Base-by-base conservation (phyloP, 2,113 vertebrate genomes). In the Labeo catla region DNA sequence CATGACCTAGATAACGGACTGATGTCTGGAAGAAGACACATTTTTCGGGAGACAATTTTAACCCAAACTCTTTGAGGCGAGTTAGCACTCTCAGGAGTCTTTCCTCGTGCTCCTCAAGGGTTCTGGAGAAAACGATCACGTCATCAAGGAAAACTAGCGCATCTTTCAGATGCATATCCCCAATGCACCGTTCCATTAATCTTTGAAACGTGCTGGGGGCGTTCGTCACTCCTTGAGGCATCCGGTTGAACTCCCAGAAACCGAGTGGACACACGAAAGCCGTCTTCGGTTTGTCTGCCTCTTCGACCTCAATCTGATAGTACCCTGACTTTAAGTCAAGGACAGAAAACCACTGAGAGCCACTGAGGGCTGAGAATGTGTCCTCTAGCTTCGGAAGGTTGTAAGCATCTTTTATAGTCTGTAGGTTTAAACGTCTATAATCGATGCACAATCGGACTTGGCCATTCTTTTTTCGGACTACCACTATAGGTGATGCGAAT, bases 311-410 rank as follows among this genome's bases (percentile, higher is more conserved):
- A 0, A 61, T 61, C 0, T 61, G 59, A 8, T 61, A 61, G 3
- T 9, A 59, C 6, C 81, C 82, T 43, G 65, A 65, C 8, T 88
- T 88, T 21, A 84, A 19, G 43, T 83, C 87, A 2, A 86, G 73
- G 4, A 86, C 84, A 0, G 73, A 86, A 6, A 86, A 88, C 87
- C 79, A 88, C 21, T 78, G 59, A 2, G 84, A 88, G 0, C 86
- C 50, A 16, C 1, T 52, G 9, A 80, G 43, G 1, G 15, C 82
- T 2, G 50, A 79, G 65, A 86, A 85, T 66, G 78, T 57, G 8
- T 82, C 87, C 4, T 88, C 87, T 5, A 88, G 39, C 7, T 82
- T 85, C 19, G 79, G 73, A 13, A 76, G 73, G 28, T 19, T 13
- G 0, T 76, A 76, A 15, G 73, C 73, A 76, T 50, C 73, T 28